phyloP scores from a whole-genome alignment of 2,888 invertebrate genomes.

The Hypolimnas misippus region DNA sequence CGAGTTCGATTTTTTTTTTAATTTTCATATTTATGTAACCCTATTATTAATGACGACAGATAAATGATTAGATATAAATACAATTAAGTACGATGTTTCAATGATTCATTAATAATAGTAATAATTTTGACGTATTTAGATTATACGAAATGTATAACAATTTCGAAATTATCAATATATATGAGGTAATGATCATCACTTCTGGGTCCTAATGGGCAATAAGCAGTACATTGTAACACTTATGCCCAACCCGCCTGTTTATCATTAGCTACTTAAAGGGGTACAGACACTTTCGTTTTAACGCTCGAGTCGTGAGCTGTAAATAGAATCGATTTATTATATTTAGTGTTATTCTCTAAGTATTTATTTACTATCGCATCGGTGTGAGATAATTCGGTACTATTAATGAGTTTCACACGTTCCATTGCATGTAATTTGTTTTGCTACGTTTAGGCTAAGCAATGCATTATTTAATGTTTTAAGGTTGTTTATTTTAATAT shows the following conservation, averaged over 20 bases:
- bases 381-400: slow-evolving; percentile 18
- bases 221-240: slow-evolving; percentile 39
- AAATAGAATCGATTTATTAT: slow-evolving; percentile 72
- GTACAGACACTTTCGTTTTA: slow-evolving; percentile 43
- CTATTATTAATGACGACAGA: too few relatives aligned
- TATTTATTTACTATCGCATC: slow-evolving; percentile 23
- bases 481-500: not conserved
- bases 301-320: slow-evolving; percentile 63
- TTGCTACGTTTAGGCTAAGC: not conserved
- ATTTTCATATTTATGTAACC: too few relatives aligned
- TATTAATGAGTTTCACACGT: slow-evolving; percentile 12
- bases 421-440: slow-evolving; percentile 7
- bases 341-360: slow-evolving; percentile 52
- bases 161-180: slow-evolving; percentile 18
- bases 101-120: not conserved
- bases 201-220: slow-evolving; percentile 31
- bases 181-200: slow-evolving; percentile 24
- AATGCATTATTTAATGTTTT: not conserved
- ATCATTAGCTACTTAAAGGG: slow-evolving; percentile 46
- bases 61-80: not conserved
- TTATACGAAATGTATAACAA: slow-evolving; percentile 11
- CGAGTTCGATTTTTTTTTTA: too few relatives aligned
- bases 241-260: slow-evolving; percentile 41
- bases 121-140: slow-evolving; percentile 2
- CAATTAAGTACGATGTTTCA: not conserved